These are phyloP conservation scores for Grammomys dolichurus DNA, from an alignment of 2,113 vertebrate genomes.

Conservation along the genomic window DNA sequence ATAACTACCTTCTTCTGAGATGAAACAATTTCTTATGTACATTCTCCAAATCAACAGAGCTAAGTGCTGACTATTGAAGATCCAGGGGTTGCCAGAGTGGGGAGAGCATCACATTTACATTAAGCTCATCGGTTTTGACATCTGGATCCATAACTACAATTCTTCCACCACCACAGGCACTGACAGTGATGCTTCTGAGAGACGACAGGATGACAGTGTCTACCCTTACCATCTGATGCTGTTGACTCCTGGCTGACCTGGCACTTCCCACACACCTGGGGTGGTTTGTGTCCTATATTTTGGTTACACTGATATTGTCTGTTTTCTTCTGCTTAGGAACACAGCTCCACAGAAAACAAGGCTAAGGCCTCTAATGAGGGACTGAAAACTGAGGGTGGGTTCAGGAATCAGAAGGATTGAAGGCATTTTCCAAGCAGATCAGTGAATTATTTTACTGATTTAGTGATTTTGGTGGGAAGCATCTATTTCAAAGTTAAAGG, in stretches of 20 bases:
- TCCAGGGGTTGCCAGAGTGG: background rate
- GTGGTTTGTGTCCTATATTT: slow-evolving; percentile 3
- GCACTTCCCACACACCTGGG: background rate
- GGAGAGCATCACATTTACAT: background rate
- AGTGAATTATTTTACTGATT: background rate
- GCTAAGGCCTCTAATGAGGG: too few species aligned
- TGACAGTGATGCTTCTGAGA: background rate
- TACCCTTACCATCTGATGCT: background rate
- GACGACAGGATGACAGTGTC: background rate
- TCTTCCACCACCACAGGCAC: background rate
- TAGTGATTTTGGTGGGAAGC: background rate
- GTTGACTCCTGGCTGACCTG: background rate
- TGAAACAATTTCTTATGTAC: slow-evolving; percentile 32
- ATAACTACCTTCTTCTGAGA: slow-evolving; percentile 13
- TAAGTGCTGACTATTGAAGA: slow-evolving; percentile 40
- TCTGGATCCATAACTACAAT: slow-evolving; percentile 2
- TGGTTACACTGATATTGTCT: background rate
- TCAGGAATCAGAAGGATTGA: background rate
- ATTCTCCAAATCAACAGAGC: slow-evolving; percentile 16
- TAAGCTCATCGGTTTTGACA: background rate
- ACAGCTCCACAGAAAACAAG: background rate
- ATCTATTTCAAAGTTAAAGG: slow-evolving; percentile 57
- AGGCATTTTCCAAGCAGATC: background rate
- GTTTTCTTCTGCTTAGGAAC: background rate
- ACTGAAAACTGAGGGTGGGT: background rate